A percentile compares a stretch with the other conserved stretches of the same genome.
Conservation (phyloP, 1,140 invertebrate genomes). For the Panagrolaimus sp. region DNA sequence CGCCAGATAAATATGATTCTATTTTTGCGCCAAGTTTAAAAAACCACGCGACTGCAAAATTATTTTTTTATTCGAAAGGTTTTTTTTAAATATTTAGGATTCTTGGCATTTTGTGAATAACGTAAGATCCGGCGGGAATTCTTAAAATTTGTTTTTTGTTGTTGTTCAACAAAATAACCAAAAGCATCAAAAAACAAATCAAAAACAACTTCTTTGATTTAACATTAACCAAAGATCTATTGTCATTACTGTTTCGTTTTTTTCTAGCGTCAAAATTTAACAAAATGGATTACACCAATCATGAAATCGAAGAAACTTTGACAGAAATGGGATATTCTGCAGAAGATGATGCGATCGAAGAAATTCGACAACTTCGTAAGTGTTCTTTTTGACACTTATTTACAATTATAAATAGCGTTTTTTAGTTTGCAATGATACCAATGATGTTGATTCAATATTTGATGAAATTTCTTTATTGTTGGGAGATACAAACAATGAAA, state of each 20-base stretch:
- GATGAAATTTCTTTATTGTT: neutral
- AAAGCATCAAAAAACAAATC: no score
- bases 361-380: slow-evolving; percentile 5
- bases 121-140: neutral
- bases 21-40: no score
- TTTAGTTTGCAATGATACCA: neutral
- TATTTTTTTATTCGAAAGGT: no score
- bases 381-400: neutral
- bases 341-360: neutral
- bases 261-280: neutral
- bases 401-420: no score
- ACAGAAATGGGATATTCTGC: slow-evolving; percentile 15
- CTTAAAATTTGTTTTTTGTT: no score
- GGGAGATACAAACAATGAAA: neutral
- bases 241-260: neutral
- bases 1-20: neutral
- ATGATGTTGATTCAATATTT: neutral
- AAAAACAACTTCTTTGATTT: neutral
- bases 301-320: slow-evolving; percentile 14
- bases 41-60: no score
- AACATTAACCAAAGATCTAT: neutral
- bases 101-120: neutral
- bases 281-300: slow-evolving; percentile 5
- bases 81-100: no score
- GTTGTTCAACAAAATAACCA: no score